These are phyloP conservation scores for Chydorus sphaericus DNA, from an alignment of 2,888 invertebrate genomes.

Conservation along the genomic window DNA sequence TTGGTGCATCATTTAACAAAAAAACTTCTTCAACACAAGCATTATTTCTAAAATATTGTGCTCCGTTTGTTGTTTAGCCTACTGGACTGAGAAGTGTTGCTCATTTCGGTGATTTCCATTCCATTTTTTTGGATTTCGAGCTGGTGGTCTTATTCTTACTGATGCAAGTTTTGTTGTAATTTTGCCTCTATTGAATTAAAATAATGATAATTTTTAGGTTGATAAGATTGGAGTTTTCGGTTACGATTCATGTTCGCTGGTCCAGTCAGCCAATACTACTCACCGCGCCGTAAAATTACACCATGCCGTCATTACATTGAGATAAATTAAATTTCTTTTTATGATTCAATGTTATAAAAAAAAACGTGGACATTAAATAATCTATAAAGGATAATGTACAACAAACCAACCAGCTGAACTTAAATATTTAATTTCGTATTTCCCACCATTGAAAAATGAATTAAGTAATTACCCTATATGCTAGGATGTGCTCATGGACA, in stretches of 20 bases:
- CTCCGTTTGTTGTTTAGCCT: constrained; percentile 42
- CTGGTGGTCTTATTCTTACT: constrained; percentile 34
- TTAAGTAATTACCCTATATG: too few relatives aligned
- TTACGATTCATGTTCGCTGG: constrained; percentile 44
- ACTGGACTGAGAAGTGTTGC: constrained; percentile 44
- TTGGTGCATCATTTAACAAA: too few relatives aligned
- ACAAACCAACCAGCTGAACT: too few relatives aligned
- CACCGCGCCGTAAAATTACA: constrained; percentile 37
- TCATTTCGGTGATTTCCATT: constrained; percentile 42
- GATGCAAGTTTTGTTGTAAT: constrained; percentile 34
- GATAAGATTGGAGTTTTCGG: constrained; percentile 45
- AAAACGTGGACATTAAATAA: too few relatives aligned
- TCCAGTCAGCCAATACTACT: constrained; percentile 37
- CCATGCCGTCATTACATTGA: constrained; percentile 44
- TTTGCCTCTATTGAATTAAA: background rate
- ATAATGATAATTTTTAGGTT: constrained; percentile 29
- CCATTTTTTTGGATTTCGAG: constrained; percentile 37
- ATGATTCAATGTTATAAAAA: too few relatives aligned
- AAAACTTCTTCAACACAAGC: too few relatives aligned
- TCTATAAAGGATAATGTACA: too few relatives aligned
- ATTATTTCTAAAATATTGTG: constrained; percentile 43
- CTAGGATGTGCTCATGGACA: too few relatives aligned
- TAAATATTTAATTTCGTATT: too few relatives aligned
- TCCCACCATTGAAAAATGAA: too few relatives aligned
- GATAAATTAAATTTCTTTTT: constrained; percentile 36